Conservation (phyloP, 2,113 vertebrate species). For the Diphyllodes magnificus region DNA sequence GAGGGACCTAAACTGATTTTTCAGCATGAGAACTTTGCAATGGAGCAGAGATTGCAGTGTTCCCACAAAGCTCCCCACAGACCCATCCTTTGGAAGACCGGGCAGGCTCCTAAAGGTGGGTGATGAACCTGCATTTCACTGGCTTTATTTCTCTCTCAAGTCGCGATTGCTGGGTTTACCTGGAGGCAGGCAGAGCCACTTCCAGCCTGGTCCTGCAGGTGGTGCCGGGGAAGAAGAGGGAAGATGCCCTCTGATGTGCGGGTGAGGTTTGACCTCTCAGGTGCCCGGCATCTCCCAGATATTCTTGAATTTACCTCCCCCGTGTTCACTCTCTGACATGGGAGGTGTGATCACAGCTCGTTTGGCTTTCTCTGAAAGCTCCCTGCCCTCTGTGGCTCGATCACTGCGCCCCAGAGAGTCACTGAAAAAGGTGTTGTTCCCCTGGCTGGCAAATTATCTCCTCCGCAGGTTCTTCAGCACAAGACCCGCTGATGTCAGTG, state of each 20-base stretch:
- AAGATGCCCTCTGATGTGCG: background rate
- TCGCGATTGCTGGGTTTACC: background rate
- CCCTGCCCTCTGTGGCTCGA: background rate
- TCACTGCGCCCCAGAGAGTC: background rate
- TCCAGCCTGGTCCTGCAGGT: background rate
- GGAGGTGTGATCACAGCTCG: background rate
- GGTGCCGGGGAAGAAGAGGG: background rate
- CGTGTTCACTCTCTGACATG: rapidly evolving
- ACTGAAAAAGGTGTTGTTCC: background rate
- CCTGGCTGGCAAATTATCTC: background rate
- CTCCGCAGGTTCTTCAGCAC: background rate
- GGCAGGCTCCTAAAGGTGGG: background rate
- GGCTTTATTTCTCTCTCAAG: background rate
- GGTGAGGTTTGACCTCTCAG: background rate
- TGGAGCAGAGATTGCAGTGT: background rate
- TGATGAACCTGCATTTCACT: background rate
- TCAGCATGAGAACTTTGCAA: background rate
- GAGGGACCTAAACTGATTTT: background rate
- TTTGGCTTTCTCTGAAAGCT: background rate
- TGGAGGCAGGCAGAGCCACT: background rate
- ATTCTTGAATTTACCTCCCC: background rate
- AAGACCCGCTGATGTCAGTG: background rate
- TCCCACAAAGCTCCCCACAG: background rate
- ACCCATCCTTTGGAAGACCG: background rate
- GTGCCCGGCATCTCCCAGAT: background rate